Evolutionary conservation across 2,888 invertebrate species (phyloP), one percentile per base, ranked within the genome.

Genomic region (Drosophila prolongata): DNA sequence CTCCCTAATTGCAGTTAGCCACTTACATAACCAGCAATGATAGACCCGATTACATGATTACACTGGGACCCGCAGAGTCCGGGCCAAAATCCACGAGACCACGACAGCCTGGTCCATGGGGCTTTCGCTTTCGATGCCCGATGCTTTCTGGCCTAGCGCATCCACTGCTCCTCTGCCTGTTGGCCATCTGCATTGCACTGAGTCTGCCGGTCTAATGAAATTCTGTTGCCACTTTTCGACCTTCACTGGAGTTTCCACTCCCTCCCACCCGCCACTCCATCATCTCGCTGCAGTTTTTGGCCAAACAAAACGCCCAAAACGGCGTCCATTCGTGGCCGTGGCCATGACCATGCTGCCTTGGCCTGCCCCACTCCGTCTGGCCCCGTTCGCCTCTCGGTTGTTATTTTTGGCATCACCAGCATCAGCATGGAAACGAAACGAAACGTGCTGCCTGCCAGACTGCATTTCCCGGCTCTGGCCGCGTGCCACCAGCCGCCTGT

Each of bases 1-100:
- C 56, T 30, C 55, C 58, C 43, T 77, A 87, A 85, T 77, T 84
- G 85, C 64, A 68, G 78, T 79, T 83, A 83, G 68, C 71, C 78
- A 83, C 71, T 80, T 83, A 68, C 57, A 68, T 65, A 71, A 70
- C 76, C 80, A 78, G 70, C 75, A 66, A 69, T 46, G 52, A 66
- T 57, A 56, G 62, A 64, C 72, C 64, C 75, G 80, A 87, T 83
- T 87, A 87, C 65, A 85, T 79, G 86, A 85, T 88, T 82, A 82
- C 61, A 50, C 52, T 53, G 27, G 40, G 62, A 62, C 47, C 35
- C 40, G n/a, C 70, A 13, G 62, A 56, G 42, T 53, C 14, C 53
- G 40, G 43, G 65, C 38, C 60, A 11, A 58, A 58, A 35, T 57
- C 64, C 30, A 30, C 9, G 30, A 30, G 30, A 30, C 30, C 30